phyloP scores from a whole-genome alignment of 2,888 invertebrate genomes.

The Nematopogon swammerdamellus region DNA sequence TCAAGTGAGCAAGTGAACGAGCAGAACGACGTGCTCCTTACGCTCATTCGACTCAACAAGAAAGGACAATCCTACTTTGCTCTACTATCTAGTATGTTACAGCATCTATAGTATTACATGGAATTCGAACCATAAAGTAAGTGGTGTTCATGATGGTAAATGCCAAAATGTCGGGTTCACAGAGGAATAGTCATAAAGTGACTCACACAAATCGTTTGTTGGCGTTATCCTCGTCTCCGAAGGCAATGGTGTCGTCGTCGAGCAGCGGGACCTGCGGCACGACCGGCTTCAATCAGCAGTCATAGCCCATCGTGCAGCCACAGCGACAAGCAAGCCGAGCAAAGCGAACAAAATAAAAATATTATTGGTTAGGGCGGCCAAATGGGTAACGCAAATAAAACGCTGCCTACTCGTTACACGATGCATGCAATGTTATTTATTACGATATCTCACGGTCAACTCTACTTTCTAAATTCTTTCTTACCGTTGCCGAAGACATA shows the following conservation, averaged over 20 bases:
- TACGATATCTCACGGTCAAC: neutral
- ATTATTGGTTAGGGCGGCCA: neutral
- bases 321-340: slow-evolving; percentile 51
- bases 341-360: slow-evolving; percentile 21
- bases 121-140: too few relatives aligned
- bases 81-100: too few relatives aligned
- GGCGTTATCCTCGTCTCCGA: slow-evolving; percentile 77
- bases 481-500: slow-evolving; percentile 50
- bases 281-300: slow-evolving; percentile 49
- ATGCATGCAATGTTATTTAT: neutral
- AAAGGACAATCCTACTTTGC: too few relatives aligned
- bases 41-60: too few relatives aligned
- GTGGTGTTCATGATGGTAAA: too few relatives aligned
- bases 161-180: too few relatives aligned
- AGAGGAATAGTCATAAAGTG: too few relatives aligned
- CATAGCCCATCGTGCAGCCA: slow-evolving; percentile 13
- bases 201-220: slow-evolving; percentile 47
- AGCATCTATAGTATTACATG: too few relatives aligned
- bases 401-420: neutral
- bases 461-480: slow-evolving; percentile 14
- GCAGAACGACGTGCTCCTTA: too few relatives aligned
- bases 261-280: slow-evolving; percentile 77
- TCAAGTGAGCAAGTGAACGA: too few relatives aligned
- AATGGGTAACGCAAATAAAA: neutral
- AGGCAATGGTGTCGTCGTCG: slow-evolving; percentile 82